phyloP scores from a whole-genome alignment of 2,888 invertebrate genomes.

The Idaea straminata region DNA sequence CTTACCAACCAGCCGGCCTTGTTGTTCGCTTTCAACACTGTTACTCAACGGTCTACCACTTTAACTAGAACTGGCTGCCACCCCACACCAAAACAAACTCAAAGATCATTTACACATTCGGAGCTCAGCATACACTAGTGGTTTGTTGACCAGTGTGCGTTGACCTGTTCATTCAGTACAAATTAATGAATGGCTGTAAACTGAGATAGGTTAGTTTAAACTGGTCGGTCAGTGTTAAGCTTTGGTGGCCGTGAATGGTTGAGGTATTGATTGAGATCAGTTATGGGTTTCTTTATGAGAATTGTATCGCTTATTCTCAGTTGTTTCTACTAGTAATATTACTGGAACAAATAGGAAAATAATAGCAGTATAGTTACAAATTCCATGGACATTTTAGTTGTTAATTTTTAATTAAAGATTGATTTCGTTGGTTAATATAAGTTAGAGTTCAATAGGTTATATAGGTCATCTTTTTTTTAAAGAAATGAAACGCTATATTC shows the following conservation, averaged over 20 bases:
- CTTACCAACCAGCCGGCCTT: slow-evolving; percentile 65
- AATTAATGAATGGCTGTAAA: slow-evolving; percentile 19
- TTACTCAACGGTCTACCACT: slow-evolving; percentile 49
- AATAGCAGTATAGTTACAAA: no score
- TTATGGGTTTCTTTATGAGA: slow-evolving; percentile 24
- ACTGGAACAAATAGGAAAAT: no score
- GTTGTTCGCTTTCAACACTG: slow-evolving; percentile 62
- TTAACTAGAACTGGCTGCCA: slow-evolving; percentile 18
- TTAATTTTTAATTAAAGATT: no score
- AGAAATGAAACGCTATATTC: no score
- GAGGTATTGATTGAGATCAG: slow-evolving; percentile 23
- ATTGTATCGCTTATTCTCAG: slow-evolving; percentile 16
- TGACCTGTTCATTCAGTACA: slow-evolving; percentile 33
- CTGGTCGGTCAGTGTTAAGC: slow-evolving; percentile 24
- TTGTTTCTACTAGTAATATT: not conserved
- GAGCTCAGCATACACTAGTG: slow-evolving; percentile 29
- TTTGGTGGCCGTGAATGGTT: slow-evolving; percentile 22
- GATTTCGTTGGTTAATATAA: no score
- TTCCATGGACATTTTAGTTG: no score
- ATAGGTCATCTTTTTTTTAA: no score
- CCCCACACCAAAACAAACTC: slow-evolving; percentile 9
- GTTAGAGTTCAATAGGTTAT: no score
- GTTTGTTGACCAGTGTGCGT: slow-evolving; percentile 23
- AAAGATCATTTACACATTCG: slow-evolving; percentile 14
- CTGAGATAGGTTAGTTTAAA: slow-evolving; percentile 24